Evolutionary conservation across 1,140 invertebrate species (phyloP).

Genomic region (Aporrectodea caliginosa): DNA sequence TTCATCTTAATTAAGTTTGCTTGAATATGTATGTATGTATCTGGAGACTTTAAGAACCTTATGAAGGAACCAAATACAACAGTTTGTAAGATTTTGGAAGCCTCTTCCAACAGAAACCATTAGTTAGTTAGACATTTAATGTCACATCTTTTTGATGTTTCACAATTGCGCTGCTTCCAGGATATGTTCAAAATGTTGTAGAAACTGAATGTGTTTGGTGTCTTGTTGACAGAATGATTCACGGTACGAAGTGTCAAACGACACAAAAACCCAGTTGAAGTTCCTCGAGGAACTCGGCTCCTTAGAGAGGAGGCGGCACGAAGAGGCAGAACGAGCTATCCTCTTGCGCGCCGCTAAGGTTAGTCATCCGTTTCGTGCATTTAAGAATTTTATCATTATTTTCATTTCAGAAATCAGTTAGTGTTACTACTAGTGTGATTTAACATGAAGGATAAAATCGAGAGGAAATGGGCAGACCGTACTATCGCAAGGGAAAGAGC

Average conservation of each 20-base stretch:
- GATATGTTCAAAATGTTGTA: neutral
- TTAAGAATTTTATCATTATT: too few species aligned
- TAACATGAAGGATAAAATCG: too few species aligned
- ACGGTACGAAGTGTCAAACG: constrained; percentile 82
- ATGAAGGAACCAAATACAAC: neutral
- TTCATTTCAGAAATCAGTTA: too few species aligned
- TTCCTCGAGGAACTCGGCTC: constrained; percentile 93
- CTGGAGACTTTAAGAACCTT: neutral
- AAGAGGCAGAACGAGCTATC: constrained; percentile 90
- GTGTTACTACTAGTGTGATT: too few species aligned
- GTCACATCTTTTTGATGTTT: neutral
- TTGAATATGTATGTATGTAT: too few species aligned
- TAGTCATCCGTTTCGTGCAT: too few species aligned
- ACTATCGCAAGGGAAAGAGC: too few species aligned
- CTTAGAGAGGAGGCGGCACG: constrained; percentile 85
- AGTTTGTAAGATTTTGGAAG: neutral
- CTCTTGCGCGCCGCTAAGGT: constrained; percentile 88
- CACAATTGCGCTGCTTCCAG: neutral
- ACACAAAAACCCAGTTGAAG: constrained; percentile 87
- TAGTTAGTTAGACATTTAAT: neutral
- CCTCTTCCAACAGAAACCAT: neutral
- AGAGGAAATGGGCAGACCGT: too few species aligned
- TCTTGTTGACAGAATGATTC: constrained; percentile 66
- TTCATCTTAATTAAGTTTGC: too few species aligned
- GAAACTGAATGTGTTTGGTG: neutral